Base-by-base conservation (phyloP, 2,888 invertebrate genomes). In the Erpobdella octoculata region DNA sequence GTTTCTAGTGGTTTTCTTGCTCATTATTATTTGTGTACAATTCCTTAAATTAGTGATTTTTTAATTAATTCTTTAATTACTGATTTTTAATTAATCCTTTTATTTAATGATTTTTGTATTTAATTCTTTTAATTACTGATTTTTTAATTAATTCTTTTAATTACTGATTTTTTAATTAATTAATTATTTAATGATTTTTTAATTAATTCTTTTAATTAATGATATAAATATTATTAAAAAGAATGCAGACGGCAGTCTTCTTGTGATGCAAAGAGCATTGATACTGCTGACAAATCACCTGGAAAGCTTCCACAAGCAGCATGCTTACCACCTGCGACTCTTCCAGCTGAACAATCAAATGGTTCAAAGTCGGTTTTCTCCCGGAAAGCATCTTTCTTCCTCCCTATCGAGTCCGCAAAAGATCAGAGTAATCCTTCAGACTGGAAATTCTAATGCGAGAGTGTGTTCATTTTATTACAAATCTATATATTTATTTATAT, bases 261-360 rank as follows among this genome's bases (percentile, higher is more conserved):
- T 92, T 79, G 90, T 92, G 74, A 92, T 95, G 75, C 94, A 95
- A 83, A 87, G 94, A 77, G 94, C 93, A 38, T 83, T 95, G 67
- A 84, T 93, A 75, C 83, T 95, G 64, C 85, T 95, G 71, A 91
- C 93, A 82, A 93, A 93, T 0, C 95, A 95, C 85, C 87, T 95
- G 78, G 94, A 95, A 83, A 92, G 92, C 1, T 95, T 94, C 82
- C 87, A 91, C 73, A 79, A 79, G 70, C 78, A 81, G 25, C 82
- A 82, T 71, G 81, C 82, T 4, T 83, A 80, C 74, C 81, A 82
- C 73, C 76, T 83, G 76, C 87, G 93, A 12, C 89, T 91, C 76
- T 93, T 93, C 93, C 90, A 91, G 41, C 85, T 94, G 70, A 91
- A 91, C 79, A 90, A 90, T 4, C 53, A 58, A 31, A 35, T n/a